Evolutionary conservation across 1,140 invertebrate species (phyloP).

Genomic region (Drosophila lacteicornis): DNA sequence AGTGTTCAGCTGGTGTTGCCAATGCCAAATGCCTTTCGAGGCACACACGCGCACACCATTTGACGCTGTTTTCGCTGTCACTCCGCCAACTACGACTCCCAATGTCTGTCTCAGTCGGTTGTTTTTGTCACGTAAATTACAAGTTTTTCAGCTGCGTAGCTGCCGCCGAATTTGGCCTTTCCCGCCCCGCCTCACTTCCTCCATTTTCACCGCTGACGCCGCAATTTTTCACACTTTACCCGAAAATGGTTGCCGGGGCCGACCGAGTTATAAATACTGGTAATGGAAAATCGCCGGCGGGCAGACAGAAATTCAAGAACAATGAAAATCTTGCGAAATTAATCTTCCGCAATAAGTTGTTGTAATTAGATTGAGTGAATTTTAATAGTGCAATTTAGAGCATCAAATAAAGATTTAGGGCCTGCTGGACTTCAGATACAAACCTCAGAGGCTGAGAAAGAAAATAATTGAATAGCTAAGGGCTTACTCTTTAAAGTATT

Average conservation of each 20-base stretch:
- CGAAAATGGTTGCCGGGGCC: conserved; percentile 20
- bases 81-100: conserved; percentile 20
- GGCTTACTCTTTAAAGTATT: conserved; percentile 5
- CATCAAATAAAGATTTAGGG: conserved; percentile 12
- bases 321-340: conserved; percentile 8
- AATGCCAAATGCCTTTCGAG: conserved; percentile 41
- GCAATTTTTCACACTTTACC: conserved; percentile 56
- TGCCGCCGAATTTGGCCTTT: conserved; percentile 11
- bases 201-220: conserved; percentile 52
- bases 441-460: background rate
- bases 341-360: conserved; percentile 14
- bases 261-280: conserved; percentile 14
- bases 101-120: conserved; percentile 31
- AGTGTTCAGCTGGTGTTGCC: conserved; percentile 56
- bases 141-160: conserved; percentile 69
- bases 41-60: conserved; percentile 44
- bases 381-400: conserved; percentile 24
- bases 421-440: conserved; percentile 6
- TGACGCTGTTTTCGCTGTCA: conserved; percentile 70
- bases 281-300: conserved; percentile 1
- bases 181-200: background rate
- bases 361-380: conserved; percentile 21
- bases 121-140: conserved; percentile 80
- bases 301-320: conserved; percentile 14
- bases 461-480: background rate